These are phyloP conservation scores for Presbytis comata DNA, from an alignment of 2,797 vertebrate species.

Conservation along the genomic window DNA sequence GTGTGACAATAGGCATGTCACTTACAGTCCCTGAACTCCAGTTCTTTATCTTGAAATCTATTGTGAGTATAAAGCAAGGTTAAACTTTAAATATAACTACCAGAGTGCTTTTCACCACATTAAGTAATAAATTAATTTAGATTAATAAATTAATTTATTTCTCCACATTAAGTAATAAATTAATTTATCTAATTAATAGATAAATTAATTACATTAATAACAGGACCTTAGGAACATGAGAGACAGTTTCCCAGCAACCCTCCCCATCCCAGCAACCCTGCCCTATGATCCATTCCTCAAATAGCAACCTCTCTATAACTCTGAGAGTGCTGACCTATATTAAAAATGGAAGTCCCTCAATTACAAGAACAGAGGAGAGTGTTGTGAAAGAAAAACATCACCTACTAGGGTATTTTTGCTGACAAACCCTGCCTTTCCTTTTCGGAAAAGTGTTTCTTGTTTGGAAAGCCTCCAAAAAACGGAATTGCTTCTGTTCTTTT, in stretches of 20 bases:
- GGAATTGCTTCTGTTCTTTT: background rate
- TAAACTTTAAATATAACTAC: background rate
- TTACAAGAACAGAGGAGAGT: background rate
- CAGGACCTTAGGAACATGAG: background rate
- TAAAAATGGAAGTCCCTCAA: background rate
- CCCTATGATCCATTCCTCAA: background rate
- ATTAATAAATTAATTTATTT: background rate
- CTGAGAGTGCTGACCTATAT: background rate
- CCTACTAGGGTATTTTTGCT: background rate
- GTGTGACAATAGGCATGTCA: background rate
- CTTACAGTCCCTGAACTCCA: background rate
- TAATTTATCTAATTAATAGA: background rate
- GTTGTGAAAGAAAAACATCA: background rate
- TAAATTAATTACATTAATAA: background rate
- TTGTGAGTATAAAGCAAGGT: background rate
- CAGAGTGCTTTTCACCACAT: background rate
- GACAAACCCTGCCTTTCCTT: background rate
- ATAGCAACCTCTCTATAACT: background rate
- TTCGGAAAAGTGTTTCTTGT: background rate
- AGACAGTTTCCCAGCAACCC: background rate
- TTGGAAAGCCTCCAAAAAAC: background rate
- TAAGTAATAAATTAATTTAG: background rate
- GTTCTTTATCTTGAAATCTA: background rate
- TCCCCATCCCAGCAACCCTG: background rate
- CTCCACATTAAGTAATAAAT: background rate